Evolutionary conservation across 1,140 invertebrate species (phyloP), one percentile per base, ranked within the genome.

Genomic region (Anastatus disparis): DNA sequence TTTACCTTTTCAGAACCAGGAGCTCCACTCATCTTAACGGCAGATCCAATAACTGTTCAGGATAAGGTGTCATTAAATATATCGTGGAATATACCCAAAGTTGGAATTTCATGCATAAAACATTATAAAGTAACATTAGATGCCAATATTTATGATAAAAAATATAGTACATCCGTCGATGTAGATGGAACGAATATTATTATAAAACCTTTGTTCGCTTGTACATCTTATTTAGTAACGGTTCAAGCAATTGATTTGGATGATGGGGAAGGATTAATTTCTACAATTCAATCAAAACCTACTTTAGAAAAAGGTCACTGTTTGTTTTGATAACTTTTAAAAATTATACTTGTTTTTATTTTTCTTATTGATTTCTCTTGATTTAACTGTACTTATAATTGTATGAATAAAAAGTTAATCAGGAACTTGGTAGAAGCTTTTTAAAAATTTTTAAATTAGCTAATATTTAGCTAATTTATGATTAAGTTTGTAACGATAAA

Each of bases 21-120:
- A 22, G 46, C 22, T 50, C 46, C 46, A 6, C 6, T 50, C 6
- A 8, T 8, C 22, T 50, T 50, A 13, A 46, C 42, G n/a, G 42
- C n/a, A 17, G n/a, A 46, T 15, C 42, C 42, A 4, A 4, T 9
- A 10, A 17, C 8, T 12, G n/a, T 13, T 46, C 3, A 46, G n/a
- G n/a, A n/a, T 17, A 46, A 12, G 4, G 2, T 50, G 20, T 31
- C 67, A 13, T 48, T 82, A n/a, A 40, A 6, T 9, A 61, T 81
- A 22, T 31, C 48, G 3, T 82, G 81, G 81, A 13, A 75, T 22
- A 46, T 69, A 10, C 79, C 81, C 22, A 13, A 69, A 53, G n/a
- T 56, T 4, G 78, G 71, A 17, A 40, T 52, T 3, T 56, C 29
- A 2, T 82, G 81, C 40, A 59, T 79, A 3, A 68, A 74, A 44